A percentile compares a stretch with the other conserved stretches of the same genome.
Evolutionary conservation across 2,113 vertebrate genomes (phyloP).

Genomic region (Corynorhinus townsendii): DNA sequence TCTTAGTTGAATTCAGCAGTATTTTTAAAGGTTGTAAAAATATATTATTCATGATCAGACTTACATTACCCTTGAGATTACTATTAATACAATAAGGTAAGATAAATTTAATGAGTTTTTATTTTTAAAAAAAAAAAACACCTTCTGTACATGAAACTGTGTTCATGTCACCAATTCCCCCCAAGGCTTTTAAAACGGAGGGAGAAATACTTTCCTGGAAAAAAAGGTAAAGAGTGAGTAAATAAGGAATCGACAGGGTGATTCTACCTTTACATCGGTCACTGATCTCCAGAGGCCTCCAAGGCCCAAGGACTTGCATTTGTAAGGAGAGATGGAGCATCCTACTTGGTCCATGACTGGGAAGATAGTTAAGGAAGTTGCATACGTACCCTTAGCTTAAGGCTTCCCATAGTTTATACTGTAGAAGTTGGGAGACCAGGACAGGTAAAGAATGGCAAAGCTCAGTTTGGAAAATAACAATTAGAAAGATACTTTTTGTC

Average conservation of each 20-base stretch:
- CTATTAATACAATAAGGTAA: not conserved
- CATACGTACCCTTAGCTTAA: not conserved
- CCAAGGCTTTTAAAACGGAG: not conserved
- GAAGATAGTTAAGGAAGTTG: not conserved
- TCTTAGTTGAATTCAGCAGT: slow-evolving; percentile 26
- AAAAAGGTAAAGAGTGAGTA: not conserved
- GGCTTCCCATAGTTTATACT: not conserved
- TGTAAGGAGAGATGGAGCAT: not conserved
- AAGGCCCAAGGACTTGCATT: not conserved
- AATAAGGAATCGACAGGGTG: not conserved
- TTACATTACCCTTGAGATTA: not conserved
- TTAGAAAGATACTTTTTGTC: not conserved
- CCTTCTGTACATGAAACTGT: not conserved
- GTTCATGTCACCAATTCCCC: not conserved
- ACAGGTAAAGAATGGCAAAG: not conserved
- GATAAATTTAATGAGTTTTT: not conserved
- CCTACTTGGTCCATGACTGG: not conserved
- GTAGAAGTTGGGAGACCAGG: not conserved
- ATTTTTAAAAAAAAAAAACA: not conserved
- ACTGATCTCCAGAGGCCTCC: not conserved
- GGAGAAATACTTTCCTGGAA: not conserved
- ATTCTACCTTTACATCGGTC: not conserved
- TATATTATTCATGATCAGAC: not conserved
- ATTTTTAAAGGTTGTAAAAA: slow-evolving; percentile 29
- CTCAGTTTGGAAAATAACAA: not conserved